Evolutionary conservation across 1,140 invertebrate species (phyloP).

Genomic region (Drosophila cardini): DNA sequence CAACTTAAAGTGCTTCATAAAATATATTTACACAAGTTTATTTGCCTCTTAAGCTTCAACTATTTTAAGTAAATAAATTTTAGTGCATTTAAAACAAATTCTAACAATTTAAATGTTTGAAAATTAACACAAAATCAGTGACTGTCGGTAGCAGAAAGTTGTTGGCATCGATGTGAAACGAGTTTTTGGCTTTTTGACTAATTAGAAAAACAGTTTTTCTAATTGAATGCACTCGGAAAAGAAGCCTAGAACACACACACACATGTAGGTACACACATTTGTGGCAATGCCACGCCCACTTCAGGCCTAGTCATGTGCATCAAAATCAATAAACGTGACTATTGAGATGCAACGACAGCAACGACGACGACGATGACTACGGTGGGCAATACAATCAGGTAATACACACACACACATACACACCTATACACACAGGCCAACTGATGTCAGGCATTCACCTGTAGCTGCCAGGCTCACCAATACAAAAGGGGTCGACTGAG

Average conservation of each 20-base stretch:
- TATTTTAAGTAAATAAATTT: background rate
- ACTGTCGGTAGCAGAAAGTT: constrained; percentile 14
- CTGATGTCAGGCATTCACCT: constrained; percentile 48
- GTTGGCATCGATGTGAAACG: constrained; percentile 14
- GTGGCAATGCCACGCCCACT: constrained; percentile 7
- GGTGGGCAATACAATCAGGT: constrained; percentile 43
- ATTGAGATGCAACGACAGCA: constrained; percentile 35
- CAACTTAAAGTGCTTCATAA: background rate
- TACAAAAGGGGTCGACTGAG: constrained; percentile 23
- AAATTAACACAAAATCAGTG: constrained; percentile 3
- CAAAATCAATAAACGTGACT: constrained; percentile 58
- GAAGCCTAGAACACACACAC: constrained; percentile 11
- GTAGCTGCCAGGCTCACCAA: constrained; percentile 34
- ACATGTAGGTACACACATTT: background rate
- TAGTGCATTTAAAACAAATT: background rate
- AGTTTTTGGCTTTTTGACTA: constrained; percentile 40
- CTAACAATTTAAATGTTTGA: background rate
- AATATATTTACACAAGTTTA: background rate
- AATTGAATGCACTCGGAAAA: constrained; percentile 50
- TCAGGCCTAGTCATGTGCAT: constrained; percentile 21
- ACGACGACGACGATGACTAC: constrained; percentile 12
- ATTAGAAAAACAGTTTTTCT: constrained; percentile 68
- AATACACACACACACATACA: constrained; percentile 14
- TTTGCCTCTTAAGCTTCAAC: background rate
- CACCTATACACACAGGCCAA: background rate